A percentile compares a stretch with the other conserved stretches of the same genome.
Evolutionary conservation across 2,113 vertebrate species (phyloP).

Genomic region (Cacatua alba): DNA sequence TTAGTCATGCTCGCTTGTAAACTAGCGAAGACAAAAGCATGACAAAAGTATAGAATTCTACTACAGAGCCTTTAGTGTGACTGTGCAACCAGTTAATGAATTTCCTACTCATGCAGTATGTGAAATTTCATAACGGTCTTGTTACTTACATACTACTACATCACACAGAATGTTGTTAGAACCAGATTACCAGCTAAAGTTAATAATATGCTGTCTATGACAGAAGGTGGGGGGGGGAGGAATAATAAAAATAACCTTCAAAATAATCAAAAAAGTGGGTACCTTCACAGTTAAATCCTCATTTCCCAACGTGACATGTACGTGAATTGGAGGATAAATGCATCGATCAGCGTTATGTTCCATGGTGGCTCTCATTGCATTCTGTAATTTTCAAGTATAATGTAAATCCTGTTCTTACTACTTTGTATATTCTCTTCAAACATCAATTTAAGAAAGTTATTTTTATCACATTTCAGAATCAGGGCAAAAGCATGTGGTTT

Average conservation of each 20-base stretch:
- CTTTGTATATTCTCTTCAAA: neutral
- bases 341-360: conserved; percentile 85
- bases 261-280: neutral
- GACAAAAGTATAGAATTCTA: neutral
- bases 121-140: neutral
- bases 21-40: neutral
- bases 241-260: neutral
- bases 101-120: neutral
- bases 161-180: neutral
- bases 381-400: conserved; percentile 77
- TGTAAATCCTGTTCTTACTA: neutral
- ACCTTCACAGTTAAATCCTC: conserved; percentile 97
- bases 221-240: neutral
- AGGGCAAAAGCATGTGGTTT: neutral
- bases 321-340: conserved; percentile 86
- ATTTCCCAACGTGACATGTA: conserved; percentile 83
- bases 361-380: conserved; percentile 97
- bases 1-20: neutral
- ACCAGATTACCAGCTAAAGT: neutral
- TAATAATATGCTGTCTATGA: neutral
- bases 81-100: neutral
- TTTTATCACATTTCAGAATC: neutral
- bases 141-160: neutral
- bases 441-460: neutral
- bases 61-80: neutral